Evolutionary conservation across 2,888 invertebrate genomes (phyloP), one percentile per base, ranked within the genome.

Genomic region (Baccha elongata): DNA sequence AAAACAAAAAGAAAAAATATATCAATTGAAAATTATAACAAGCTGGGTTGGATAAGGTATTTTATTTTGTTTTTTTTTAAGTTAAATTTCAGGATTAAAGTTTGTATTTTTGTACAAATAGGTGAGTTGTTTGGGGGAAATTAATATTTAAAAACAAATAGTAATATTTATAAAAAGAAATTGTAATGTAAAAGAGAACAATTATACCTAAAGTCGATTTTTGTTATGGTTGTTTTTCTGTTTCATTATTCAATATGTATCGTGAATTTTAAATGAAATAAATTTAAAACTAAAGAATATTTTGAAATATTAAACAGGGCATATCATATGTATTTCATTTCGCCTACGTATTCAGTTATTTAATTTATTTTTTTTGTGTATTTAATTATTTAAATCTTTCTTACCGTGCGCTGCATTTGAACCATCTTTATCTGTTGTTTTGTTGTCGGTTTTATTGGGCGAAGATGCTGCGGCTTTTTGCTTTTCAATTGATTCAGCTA

Each of bases 51-150:
- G 58, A 23, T 42, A 35, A 40, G 13, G 42, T 67, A 19, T 29
- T 52, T 50, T 42, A 17, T 64, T 4, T 4, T 23, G 23, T 4
- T 69, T 60, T 17, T 52, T 60, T 71, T 60, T 40, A n/a, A 40
- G 67, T 75, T 67, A 58, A 72, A 76, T 68, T 84, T 44, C 72
- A 80, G 21, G 8, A n/a, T n/a, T n/a, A n/a, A n/a, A n/a, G n/a
- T 83, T 81, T 83, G 58, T 83, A 71, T 69, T 69, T 74, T 83
- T 84, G 74, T 83, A 76, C 78, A 84, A 84, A 84, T 68, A 67
- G 79, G 72, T 78, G 79, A 78, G 55, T 76, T 44, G 21, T 60
- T 19, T 15, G 23, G 32, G 37, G 32, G 37, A 11, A 13, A 17
- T 46, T 21, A n/a, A n/a, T n/a, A n/a, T n/a, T 29, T 53, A 78